Evolutionary conservation across 1,140 invertebrate genomes (phyloP).

Genomic region (Apis laboriosa): DNA sequence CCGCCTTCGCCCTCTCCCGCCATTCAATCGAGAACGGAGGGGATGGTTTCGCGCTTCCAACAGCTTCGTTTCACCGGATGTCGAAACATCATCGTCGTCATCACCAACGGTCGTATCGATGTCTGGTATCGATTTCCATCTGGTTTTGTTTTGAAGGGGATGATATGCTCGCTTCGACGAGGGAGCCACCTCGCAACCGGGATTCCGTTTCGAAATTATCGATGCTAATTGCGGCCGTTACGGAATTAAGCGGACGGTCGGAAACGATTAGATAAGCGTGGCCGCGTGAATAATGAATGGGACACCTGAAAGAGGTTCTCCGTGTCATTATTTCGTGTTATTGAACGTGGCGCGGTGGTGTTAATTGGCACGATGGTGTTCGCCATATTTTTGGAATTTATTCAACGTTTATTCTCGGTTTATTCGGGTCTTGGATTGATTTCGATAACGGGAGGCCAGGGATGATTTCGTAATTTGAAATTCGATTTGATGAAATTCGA

Average conservation of each 20-base stretch:
- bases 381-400: no score
- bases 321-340: neutral
- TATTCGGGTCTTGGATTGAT: no score
- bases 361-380: no score
- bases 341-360: neutral
- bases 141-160: no score
- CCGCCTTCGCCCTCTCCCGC: neutral
- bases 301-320: neutral
- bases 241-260: neutral
- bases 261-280: neutral
- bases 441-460: no score
- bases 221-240: slow-evolving; percentile 7
- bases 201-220: slow-evolving; percentile 1
- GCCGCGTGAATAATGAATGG: neutral
- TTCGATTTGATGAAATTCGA: no score
- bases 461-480: no score
- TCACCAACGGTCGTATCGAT: neutral
- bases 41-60: neutral
- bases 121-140: slow-evolving; percentile 5
- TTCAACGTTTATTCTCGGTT: no score
- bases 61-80: neutral
- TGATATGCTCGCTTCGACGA: neutral
- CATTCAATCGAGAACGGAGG: slow-evolving; percentile 8
- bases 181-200: neutral
- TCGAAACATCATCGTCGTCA: neutral